Evolutionary conservation across 2,113 vertebrate genomes (phyloP).

Genomic region (Alces alces): DNA sequence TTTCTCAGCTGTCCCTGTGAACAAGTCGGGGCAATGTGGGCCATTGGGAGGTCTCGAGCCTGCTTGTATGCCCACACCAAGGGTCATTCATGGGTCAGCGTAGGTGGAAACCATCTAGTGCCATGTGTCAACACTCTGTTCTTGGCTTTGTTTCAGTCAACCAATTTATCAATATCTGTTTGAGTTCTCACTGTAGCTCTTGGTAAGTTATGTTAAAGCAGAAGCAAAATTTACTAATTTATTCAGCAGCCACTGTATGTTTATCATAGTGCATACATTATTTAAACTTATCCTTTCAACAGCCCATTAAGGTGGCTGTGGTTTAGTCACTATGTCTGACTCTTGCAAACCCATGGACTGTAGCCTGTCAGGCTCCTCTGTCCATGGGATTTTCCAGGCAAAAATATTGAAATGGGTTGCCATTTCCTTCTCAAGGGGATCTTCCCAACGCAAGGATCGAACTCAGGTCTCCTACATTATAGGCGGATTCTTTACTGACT

Average conservation of each 20-base stretch:
- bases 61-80: not conserved
- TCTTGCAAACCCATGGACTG: not conserved
- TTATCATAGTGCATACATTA: not conserved
- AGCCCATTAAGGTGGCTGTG: not conserved
- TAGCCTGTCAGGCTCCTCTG: not conserved
- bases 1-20: slow-evolving; percentile 24
- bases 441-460: not conserved
- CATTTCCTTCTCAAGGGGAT: not conserved
- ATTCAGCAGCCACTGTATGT: not conserved
- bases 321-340: not conserved
- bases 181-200: not conserved
- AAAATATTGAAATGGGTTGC: not conserved
- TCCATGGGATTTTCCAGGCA: not conserved
- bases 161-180: slow-evolving; percentile 34
- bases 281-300: not conserved
- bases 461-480: not conserved
- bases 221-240: slow-evolving; percentile 27
- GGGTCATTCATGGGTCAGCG: not conserved
- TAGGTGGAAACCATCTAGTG: not conserved
- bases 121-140: not conserved
- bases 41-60: not conserved
- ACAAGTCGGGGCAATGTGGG: not conserved
- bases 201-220: not conserved
- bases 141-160: slow-evolving; percentile 17
- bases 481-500: not conserved